Evolutionary conservation across 2,888 invertebrate species (phyloP).

Genomic region (Lycophotia porphyrea): DNA sequence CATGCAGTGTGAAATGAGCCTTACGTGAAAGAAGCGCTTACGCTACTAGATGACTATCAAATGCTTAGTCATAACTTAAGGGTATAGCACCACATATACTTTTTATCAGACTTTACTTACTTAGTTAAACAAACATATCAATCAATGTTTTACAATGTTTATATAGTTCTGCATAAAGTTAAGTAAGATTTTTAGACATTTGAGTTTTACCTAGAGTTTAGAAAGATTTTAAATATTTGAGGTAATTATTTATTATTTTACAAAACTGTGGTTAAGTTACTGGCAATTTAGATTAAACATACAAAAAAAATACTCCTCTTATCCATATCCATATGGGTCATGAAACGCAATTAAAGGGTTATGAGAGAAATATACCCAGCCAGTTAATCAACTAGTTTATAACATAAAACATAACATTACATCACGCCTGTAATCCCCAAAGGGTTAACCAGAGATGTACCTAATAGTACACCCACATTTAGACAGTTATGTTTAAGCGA

Average conservation of each 20-base stretch:
- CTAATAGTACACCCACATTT: no score
- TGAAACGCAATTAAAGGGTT: background rate
- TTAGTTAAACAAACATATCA: conserved; percentile 57
- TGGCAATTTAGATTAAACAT: background rate
- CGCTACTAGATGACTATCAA: conserved; percentile 38
- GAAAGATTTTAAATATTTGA: no score
- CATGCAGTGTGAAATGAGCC: conserved; percentile 8
- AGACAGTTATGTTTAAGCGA: no score
- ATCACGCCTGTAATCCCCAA: no score
- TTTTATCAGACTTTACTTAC: conserved; percentile 25
- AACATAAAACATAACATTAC: no score
- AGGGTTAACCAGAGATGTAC: no score
- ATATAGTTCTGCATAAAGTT: background rate
- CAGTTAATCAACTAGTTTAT: no score
- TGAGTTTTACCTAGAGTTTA: no score
- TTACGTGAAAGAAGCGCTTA: conserved; percentile 21
- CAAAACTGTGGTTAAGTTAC: background rate
- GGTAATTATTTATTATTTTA: background rate
- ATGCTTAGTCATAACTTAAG: conserved; percentile 44
- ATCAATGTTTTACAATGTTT: conserved; percentile 34
- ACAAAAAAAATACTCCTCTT: background rate
- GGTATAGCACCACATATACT: conserved; percentile 30
- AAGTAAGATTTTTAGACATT: no score
- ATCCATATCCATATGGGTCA: background rate
- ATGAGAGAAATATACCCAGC: background rate